phyloP scores from a whole-genome alignment of 2,113 vertebrate genomes.

The Chlorodrepanis virens region DNA sequence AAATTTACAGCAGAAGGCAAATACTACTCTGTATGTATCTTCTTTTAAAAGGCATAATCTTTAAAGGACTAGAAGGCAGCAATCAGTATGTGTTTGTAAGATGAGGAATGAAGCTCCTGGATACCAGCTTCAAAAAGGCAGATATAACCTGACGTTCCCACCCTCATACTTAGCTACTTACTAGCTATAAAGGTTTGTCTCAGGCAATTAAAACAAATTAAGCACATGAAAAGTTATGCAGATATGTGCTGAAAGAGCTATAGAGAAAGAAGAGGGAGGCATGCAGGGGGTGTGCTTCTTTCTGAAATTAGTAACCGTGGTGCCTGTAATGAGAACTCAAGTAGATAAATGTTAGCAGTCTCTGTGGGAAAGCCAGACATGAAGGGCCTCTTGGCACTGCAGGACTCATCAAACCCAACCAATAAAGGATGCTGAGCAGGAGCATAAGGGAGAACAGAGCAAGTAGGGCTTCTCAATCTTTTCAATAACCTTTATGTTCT shows the following conservation, averaged over 20 bases:
- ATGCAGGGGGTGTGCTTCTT: not conserved
- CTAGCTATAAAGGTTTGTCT: not conserved
- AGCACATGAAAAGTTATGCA: not conserved
- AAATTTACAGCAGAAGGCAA: not conserved
- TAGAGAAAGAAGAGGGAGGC: not conserved
- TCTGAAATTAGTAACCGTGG: not conserved
- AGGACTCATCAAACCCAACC: not conserved
- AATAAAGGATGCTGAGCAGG: not conserved
- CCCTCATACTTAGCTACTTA: not conserved
- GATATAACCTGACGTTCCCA: not conserved
- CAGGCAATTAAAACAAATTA: not conserved
- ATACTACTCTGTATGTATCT: not conserved
- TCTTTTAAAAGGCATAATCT: not conserved
- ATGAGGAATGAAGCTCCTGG: not conserved
- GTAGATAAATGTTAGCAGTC: not conserved
- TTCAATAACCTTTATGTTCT: not conserved
- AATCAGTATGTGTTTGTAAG: not conserved
- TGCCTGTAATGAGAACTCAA: not conserved
- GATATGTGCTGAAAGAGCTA: not conserved
- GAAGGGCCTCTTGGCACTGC: not conserved
- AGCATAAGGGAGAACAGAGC: not conserved
- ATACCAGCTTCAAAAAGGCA: not conserved
- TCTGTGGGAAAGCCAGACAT: not conserved
- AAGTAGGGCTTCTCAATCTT: not conserved
- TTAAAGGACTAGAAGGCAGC: not conserved